phyloP scores from a whole-genome alignment of 1,140 invertebrate genomes.

The Callitettix versicolor region DNA sequence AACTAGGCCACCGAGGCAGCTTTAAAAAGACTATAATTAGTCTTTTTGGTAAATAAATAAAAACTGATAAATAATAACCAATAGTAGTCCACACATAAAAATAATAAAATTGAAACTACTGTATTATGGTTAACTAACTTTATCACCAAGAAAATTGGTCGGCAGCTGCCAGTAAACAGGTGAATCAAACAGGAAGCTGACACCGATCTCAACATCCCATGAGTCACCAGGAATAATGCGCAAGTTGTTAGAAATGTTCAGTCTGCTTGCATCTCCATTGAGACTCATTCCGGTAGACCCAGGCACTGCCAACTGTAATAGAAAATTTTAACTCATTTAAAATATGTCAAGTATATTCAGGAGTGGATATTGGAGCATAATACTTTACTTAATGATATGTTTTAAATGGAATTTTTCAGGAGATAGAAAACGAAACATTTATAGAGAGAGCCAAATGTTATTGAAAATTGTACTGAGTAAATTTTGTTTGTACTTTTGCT shows the following conservation, averaged over 20 bases:
- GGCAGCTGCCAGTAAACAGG: slow-evolving; percentile 84
- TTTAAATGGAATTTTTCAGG: too few relatives aligned
- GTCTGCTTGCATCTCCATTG: slow-evolving; percentile 22
- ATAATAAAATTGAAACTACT: not conserved
- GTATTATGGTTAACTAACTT: slow-evolving; percentile 36
- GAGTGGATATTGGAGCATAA: too few relatives aligned
- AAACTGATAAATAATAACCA: too few relatives aligned
- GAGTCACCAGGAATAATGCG: slow-evolving; percentile 53
- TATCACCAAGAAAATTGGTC: slow-evolving; percentile 73
- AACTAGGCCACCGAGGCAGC: too few relatives aligned
- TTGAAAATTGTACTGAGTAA: too few relatives aligned
- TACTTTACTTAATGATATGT: too few relatives aligned
- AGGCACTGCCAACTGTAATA: slow-evolving; percentile 38
- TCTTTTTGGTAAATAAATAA: too few relatives aligned
- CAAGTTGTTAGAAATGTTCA: slow-evolving; percentile 48
- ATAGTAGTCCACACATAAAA: too few relatives aligned
- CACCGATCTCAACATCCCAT: slow-evolving; percentile 54
- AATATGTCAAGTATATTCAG: not conserved
- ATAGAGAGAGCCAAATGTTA: too few relatives aligned
- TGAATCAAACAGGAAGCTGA: slow-evolving; percentile 50
- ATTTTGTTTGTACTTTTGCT: too few relatives aligned
- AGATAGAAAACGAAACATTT: too few relatives aligned
- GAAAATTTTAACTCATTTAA: not conserved
- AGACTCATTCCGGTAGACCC: slow-evolving; percentile 29
- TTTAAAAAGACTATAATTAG: too few relatives aligned